A percentile compares a stretch with the other conserved stretches of the same genome.
Evolutionary conservation across 2,113 vertebrate genomes (phyloP).

Genomic region (Columbina picui): DNA sequence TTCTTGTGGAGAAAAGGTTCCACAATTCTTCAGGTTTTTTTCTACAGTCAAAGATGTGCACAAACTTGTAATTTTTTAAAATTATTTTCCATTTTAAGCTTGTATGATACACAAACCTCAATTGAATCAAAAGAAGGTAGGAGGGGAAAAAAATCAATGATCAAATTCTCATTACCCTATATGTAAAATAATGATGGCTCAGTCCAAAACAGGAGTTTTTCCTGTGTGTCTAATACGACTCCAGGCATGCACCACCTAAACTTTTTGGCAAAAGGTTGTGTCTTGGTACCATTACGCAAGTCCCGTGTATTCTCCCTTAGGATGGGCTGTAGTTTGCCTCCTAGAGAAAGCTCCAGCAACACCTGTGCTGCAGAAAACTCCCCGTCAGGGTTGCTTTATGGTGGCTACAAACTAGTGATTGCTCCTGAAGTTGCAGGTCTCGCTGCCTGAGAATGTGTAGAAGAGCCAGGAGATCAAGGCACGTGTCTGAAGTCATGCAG

Average conservation of each 20-base stretch:
- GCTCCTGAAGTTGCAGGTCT: neutral
- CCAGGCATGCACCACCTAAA: neutral
- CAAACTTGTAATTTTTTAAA: neutral
- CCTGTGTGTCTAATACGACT: neutral
- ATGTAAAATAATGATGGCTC: neutral
- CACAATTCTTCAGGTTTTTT: neutral
- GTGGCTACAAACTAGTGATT: neutral
- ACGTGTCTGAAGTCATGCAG: accelerated
- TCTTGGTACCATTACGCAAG: neutral
- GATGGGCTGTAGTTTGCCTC: neutral
- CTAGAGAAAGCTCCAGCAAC: neutral
- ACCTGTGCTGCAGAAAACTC: neutral
- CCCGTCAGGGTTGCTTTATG: neutral
- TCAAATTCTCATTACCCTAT: neutral
- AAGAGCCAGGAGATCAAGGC: neutral
- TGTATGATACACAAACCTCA: neutral
- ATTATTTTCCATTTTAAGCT: neutral
- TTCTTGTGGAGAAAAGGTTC: neutral
- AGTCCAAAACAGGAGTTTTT: neutral
- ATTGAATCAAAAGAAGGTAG: neutral
- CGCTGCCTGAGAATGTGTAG: neutral
- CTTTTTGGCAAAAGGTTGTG: neutral
- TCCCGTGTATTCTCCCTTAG: neutral
- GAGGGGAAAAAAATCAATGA: neutral
- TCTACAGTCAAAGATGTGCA: neutral